Percentiles rank a stretch among this genome's conserved stretches.
These are phyloP conservation scores for Zhuqinia jingwanae DNA, from an alignment of 2,888 invertebrate species.

Conservation along the genomic window DNA sequence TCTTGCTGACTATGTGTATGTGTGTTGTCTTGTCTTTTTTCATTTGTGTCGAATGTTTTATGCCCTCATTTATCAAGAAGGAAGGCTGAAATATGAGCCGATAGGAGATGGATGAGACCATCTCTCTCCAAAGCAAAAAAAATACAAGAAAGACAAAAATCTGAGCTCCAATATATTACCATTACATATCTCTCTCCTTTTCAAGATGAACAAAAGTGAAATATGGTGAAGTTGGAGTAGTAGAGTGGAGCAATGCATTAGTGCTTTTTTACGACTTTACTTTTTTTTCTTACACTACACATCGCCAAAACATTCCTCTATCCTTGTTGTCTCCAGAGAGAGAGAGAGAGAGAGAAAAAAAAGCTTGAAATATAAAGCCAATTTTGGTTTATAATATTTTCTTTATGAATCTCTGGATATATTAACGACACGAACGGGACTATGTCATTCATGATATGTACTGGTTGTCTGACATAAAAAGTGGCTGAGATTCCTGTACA, in stretches of 20 bases:
- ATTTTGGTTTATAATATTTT: constrained; percentile 57
- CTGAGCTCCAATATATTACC: constrained; percentile 42
- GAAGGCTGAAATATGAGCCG: constrained; percentile 77
- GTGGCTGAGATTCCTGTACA: not conserved
- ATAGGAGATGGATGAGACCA: constrained; percentile 74
- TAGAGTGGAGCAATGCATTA: constrained; percentile 29
- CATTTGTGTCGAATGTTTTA: constrained; percentile 74
- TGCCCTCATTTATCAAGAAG: constrained; percentile 76
- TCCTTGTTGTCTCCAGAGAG: constrained; percentile 32
- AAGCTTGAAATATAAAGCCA: constrained; percentile 54
- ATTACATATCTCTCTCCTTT: not conserved
- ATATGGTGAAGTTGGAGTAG: no score
- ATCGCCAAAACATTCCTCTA: constrained; percentile 1
- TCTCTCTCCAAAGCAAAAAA: no score
- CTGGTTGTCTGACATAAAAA: not conserved
- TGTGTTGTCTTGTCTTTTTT: constrained; percentile 68
- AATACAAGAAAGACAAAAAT: constrained; percentile 68
- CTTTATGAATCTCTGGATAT: constrained; percentile 22
- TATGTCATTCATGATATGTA: constrained; percentile 27
- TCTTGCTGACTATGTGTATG: no score
- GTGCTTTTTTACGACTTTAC: constrained; percentile 36
- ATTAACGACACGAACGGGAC: constrained; percentile 55
- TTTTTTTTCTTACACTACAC: no score
- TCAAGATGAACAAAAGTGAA: constrained; percentile 29
- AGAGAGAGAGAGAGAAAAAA: constrained; percentile 38